Conservation (phyloP, 2,888 invertebrate genomes). For the Anarsia innoxiella region DNA sequence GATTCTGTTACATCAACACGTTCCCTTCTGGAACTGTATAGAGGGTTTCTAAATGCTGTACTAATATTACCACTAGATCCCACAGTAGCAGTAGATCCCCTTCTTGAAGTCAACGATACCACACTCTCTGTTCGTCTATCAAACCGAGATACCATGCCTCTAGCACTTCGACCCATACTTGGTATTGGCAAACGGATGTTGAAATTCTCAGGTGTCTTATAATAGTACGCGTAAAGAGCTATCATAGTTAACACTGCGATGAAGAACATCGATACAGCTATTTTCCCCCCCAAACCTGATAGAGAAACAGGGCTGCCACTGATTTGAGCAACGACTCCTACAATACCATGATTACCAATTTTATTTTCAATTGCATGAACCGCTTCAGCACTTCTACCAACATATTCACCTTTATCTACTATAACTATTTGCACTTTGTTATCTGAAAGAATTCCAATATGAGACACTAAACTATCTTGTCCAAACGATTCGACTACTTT, state of each 20-base stretch:
- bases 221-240: slow-evolving; percentile 50
- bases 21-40: slow-evolving; percentile 58
- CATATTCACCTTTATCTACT: slow-evolving; percentile 50
- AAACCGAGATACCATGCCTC: slow-evolving; percentile 41
- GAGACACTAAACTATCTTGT: slow-evolving; percentile 32
- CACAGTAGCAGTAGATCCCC: slow-evolving; percentile 43
- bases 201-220: slow-evolving; percentile 36
- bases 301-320: slow-evolving; percentile 51
- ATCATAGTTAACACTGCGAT: slow-evolving; percentile 38
- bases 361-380: slow-evolving; percentile 37
- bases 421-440: slow-evolving; percentile 50
- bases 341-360: slow-evolving; percentile 35
- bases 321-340: slow-evolving; percentile 28
- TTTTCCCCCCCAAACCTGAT: slow-evolving; percentile 42
- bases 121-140: slow-evolving; percentile 56
- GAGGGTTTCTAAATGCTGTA: slow-evolving; percentile 57
- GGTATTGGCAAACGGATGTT: slow-evolving; percentile 33
- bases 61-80: slow-evolving; percentile 30
- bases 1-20: slow-evolving; percentile 44
- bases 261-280: slow-evolving; percentile 51
- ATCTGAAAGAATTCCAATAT: slow-evolving; percentile 37
- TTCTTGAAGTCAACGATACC: slow-evolving; percentile 48
- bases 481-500: slow-evolving; percentile 33
- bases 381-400: slow-evolving; percentile 45
- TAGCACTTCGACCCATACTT: slow-evolving; percentile 21